Percentiles rank a stretch among this genome's conserved stretches.
Conservation (phyloP, 2,113 vertebrate species). For the Ictalurus furcatus region DNA sequence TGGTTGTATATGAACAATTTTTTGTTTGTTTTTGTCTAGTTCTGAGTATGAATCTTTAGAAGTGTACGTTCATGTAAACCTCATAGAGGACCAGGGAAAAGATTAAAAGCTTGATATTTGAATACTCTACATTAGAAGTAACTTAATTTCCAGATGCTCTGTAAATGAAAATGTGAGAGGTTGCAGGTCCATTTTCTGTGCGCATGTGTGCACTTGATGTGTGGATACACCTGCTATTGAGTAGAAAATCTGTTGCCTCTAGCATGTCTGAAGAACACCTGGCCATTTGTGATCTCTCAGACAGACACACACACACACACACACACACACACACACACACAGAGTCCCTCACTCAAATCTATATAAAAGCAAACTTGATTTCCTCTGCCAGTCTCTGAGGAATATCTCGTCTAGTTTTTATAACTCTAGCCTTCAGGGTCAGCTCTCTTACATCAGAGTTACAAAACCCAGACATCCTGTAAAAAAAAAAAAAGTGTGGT, state of each 20-base stretch:
- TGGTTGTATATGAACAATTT: not conserved
- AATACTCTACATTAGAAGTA: not conserved
- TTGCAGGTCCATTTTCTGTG: not conserved
- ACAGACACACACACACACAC: not conserved
- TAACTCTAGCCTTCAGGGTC: slow-evolving; percentile 36
- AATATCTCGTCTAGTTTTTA: slow-evolving; percentile 40
- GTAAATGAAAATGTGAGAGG: not conserved
- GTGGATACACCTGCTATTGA: slow-evolving; percentile 38
- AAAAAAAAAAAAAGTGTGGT: slow-evolving; percentile 10
- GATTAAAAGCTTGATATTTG: not conserved
- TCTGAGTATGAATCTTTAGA: not conserved
- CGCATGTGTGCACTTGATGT: slow-evolving; percentile 3
- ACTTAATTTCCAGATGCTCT: not conserved
- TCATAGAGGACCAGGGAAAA: not conserved
- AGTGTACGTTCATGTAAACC: not conserved
- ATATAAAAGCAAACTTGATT: slow-evolving; percentile 38
- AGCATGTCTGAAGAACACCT: slow-evolving; percentile 35
- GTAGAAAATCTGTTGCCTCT: not conserved
- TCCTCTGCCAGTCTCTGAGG: slow-evolving; percentile 20
- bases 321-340: slow-evolving; percentile 10
- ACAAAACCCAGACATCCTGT: slow-evolving; percentile 48
- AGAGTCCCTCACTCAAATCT: not conserved
- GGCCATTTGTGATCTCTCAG: slow-evolving; percentile 10
- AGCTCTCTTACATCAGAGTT: slow-evolving; percentile 44
- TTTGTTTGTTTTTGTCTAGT: not conserved